phyloP scores from a whole-genome alignment of 2,888 invertebrate species.

The Beris morrisii region DNA sequence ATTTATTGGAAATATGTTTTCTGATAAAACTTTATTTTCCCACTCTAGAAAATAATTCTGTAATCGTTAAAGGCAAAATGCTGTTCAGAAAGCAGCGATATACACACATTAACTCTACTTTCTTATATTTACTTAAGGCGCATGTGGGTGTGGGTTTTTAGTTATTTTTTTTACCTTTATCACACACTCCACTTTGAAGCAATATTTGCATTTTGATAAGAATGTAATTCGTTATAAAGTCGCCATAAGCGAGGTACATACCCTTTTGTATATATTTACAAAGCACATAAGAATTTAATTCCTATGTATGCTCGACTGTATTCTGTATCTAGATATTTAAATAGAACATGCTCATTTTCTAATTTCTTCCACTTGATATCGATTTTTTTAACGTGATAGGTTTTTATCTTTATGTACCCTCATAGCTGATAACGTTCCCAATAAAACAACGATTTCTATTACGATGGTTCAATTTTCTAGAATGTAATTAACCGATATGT shows the following conservation, averaged over 20 bases:
- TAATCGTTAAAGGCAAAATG: not conserved
- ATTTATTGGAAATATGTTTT: conserved; percentile 1
- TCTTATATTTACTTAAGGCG: conserved; percentile 16
- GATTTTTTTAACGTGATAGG: conserved; percentile 2
- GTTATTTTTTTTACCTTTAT: conserved; percentile 18
- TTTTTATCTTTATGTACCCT: too few relatives aligned
- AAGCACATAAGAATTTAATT: too few relatives aligned
- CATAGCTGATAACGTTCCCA: too few relatives aligned
- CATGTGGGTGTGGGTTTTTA: conserved; percentile 19
- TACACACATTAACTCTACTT: not conserved
- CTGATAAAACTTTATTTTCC: not conserved
- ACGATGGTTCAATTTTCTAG: too few relatives aligned
- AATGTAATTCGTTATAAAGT: conserved; percentile 13
- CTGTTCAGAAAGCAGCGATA: not conserved
- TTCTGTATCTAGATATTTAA: too few relatives aligned
- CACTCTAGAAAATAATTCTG: not conserved
- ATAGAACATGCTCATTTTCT: too few relatives aligned
- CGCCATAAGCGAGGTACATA: too few relatives aligned
- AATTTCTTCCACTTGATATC: conserved; percentile 17
- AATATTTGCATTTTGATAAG: conserved; percentile 36
- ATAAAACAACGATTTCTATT: too few relatives aligned
- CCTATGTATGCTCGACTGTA: too few relatives aligned
- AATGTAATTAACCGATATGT: too few relatives aligned
- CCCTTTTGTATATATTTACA: too few relatives aligned
- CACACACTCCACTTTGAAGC: conserved; percentile 28